Evolutionary conservation across 2,113 vertebrate genomes (phyloP).

Genomic region (Callithrix jacchus): DNA sequence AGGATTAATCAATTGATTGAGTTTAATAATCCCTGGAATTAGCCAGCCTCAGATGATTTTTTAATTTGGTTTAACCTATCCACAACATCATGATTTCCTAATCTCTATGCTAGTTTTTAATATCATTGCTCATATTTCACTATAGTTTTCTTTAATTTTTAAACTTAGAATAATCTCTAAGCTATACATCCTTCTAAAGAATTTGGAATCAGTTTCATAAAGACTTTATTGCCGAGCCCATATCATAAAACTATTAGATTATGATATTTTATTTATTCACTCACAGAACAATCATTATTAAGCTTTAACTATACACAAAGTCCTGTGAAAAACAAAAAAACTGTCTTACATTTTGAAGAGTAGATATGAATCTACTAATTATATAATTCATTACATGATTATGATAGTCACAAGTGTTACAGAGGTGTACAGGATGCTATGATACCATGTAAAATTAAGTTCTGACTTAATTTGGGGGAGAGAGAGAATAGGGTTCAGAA

Average conservation of each 20-base stretch:
- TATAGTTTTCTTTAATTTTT: background rate
- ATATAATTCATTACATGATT: background rate
- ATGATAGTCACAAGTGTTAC: background rate
- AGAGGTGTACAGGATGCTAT: background rate
- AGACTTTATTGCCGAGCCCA: background rate
- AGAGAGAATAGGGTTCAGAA: background rate
- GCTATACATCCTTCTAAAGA: constrained; percentile 19
- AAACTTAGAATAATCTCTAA: background rate
- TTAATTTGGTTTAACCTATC: background rate
- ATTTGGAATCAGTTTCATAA: background rate
- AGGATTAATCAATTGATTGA: background rate
- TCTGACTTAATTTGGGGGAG: background rate
- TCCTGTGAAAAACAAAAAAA: background rate
- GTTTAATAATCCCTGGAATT: background rate
- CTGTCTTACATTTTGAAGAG: background rate
- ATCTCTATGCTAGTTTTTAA: background rate
- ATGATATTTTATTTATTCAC: background rate
- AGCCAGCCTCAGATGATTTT: background rate
- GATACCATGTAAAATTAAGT: background rate
- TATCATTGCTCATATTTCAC: background rate
- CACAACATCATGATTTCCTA: background rate
- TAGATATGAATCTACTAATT: background rate
- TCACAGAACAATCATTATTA: background rate
- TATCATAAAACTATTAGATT: background rate
- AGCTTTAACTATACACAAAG: background rate